Conservation (phyloP, 2,113 vertebrate species). For the Pseudorhombus dupliciocellatus region DNA sequence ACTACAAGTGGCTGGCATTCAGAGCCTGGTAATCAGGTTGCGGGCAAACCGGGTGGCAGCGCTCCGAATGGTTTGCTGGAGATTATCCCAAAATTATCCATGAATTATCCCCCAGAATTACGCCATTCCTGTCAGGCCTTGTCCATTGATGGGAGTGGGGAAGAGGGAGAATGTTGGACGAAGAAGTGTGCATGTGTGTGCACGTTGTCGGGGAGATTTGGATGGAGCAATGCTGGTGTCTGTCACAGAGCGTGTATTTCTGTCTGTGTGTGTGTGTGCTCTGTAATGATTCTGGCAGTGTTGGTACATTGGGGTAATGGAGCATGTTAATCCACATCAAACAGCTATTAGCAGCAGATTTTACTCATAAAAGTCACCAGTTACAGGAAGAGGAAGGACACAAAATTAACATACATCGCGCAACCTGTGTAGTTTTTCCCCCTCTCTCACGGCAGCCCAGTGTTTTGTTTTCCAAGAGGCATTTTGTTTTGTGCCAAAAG, state of each 20-base stretch:
- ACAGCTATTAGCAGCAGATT: conserved; percentile 73
- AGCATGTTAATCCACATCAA: conserved; percentile 81
- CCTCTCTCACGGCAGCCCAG: neutral
- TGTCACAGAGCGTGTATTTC: conserved; percentile 44
- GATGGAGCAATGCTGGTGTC: conserved; percentile 55
- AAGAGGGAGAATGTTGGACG: conserved; percentile 63
- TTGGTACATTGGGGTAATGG: conserved; percentile 77
- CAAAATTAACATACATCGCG: conserved; percentile 19
- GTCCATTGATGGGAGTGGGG: conserved; percentile 68
- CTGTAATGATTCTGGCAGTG: conserved; percentile 75
- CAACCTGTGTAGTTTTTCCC: conserved; percentile 9
- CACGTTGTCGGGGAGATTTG: conserved; percentile 62
- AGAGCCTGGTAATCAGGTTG: conserved; percentile 75
- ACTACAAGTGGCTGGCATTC: conserved; percentile 78
- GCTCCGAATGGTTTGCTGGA: conserved; percentile 75
- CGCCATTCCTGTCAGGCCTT: conserved; percentile 70
- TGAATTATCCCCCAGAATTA: conserved; percentile 79
- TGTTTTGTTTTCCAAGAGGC: conserved; percentile 10
- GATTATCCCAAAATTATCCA: conserved; percentile 83
- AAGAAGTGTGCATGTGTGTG: conserved; percentile 31
- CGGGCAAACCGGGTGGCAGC: conserved; percentile 77
- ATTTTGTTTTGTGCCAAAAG: conserved; percentile 17
- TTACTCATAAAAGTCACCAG: conserved; percentile 54
- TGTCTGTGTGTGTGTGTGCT: conserved; percentile 42
- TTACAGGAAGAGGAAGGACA: conserved; percentile 27